Percentiles rank a stretch among this genome's conserved stretches.
Evolutionary conservation across 2,113 vertebrate species (phyloP).

Genomic region (Collichthys lucidus): DNA sequence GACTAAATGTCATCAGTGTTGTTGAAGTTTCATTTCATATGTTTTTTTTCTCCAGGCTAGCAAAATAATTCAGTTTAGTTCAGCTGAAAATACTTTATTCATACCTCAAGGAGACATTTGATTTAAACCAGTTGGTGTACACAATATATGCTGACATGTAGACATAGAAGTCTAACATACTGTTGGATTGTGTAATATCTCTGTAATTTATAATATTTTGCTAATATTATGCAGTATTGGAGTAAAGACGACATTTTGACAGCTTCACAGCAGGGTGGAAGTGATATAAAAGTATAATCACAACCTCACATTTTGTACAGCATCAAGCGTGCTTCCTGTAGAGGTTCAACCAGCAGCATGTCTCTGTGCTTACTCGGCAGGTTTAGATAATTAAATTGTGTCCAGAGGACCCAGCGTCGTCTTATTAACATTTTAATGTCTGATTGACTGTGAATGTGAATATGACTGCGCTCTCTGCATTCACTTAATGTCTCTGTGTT

Average conservation of each 20-base stretch:
- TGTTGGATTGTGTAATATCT: not conserved
- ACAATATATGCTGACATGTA: not conserved
- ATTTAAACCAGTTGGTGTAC: not conserved
- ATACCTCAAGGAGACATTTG: not conserved
- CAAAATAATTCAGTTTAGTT: not conserved
- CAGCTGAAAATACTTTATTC: not conserved
- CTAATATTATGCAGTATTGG: not conserved
- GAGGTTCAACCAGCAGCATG: not conserved
- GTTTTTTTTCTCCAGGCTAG: not conserved
- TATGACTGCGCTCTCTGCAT: not conserved
- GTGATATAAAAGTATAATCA: not conserved
- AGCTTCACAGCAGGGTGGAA: not conserved
- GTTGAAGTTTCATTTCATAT: too few species aligned
- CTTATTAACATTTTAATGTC: slow-evolving; percentile 12
- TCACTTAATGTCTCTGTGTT: not conserved
- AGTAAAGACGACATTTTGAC: not conserved
- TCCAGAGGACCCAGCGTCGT: not conserved
- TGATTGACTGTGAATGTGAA: slow-evolving; percentile 25
- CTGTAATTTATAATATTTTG: not conserved
- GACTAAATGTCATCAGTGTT: too few species aligned
- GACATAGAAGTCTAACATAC: not conserved
- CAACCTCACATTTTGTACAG: not conserved
- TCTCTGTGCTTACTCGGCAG: slow-evolving; percentile 22
- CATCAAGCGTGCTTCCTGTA: not conserved
- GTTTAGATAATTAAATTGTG: slow-evolving; percentile 27